phyloP scores from a whole-genome alignment of 2,113 vertebrate genomes.

The Erinaceus europaeus region DNA sequence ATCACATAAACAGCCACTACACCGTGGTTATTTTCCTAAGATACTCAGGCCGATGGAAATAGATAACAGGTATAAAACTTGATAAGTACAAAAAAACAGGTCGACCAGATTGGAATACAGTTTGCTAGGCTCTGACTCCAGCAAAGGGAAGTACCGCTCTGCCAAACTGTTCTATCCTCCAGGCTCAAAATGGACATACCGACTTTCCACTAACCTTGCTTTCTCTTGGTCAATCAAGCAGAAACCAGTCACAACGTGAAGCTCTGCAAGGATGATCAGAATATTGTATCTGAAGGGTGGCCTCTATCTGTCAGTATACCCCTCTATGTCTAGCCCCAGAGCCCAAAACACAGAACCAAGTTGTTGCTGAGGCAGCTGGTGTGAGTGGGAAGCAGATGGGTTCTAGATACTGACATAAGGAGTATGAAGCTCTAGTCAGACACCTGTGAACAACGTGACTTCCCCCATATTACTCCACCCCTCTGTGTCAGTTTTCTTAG shows the following conservation, averaged over 20 bases:
- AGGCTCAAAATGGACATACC: background rate
- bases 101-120: background rate
- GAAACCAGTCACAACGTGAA: background rate
- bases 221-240: background rate
- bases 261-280: background rate
- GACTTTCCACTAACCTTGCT: background rate
- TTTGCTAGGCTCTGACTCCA: background rate
- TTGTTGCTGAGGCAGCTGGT: background rate
- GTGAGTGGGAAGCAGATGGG: background rate
- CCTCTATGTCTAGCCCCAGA: background rate
- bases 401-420: background rate
- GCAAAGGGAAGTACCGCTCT: background rate
- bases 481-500: background rate
- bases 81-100: no score
- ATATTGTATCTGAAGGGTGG: accelerated
- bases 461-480: no score
- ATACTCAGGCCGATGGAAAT: background rate
- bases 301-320: background rate
- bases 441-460: background rate
- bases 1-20: accelerated
- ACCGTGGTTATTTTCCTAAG: background rate
- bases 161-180: background rate
- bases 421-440: background rate
- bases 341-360: background rate
- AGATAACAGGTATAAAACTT: no score